A percentile compares a stretch with the other conserved stretches of the same genome.
phyloP scores from a whole-genome alignment of 37 sponge, comb jelly and placozoan genomes.

The Sycon ciliatum region DNA sequence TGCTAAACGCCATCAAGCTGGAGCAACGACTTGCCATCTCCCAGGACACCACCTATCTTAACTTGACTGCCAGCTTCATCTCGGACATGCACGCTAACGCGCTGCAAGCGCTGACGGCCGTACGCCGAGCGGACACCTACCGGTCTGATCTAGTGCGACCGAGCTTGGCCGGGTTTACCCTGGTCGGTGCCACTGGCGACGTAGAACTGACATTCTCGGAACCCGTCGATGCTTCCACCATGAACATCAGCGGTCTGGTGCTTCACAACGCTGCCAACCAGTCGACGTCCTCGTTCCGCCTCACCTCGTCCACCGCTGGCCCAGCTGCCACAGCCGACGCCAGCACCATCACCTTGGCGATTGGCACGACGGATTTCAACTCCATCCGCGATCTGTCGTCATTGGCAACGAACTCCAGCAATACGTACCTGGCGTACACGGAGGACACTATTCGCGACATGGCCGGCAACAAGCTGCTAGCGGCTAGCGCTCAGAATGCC shows the following conservation, averaged over 20 bases:
- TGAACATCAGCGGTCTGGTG: too few species aligned
- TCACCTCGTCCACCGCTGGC: too few species aligned
- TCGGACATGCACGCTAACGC: constrained; percentile 36
- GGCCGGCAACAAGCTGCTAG: constrained; percentile 39
- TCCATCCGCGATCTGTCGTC: too few species aligned
- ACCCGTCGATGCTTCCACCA: constrained; percentile 55
- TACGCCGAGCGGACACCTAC: constrained; percentile 32
- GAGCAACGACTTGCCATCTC: constrained; percentile 33
- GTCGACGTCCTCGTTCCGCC: too few species aligned
- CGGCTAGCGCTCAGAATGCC: constrained; percentile 15
- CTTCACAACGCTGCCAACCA: too few species aligned
- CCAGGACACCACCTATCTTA: constrained; percentile 40
- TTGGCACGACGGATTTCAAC: too few species aligned
- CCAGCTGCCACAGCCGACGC: neutral
- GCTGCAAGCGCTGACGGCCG: constrained; percentile 23
- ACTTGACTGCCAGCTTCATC: constrained; percentile 43
- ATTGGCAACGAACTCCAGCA: constrained; percentile 49
- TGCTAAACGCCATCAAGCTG: constrained; percentile 51
- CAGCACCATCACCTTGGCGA: neutral
- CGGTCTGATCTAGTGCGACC: constrained; percentile 45
- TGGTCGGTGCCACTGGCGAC: constrained; percentile 20
- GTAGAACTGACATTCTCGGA: constrained; percentile 68
- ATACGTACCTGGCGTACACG: constrained; percentile 47
- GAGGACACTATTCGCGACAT: constrained; percentile 50
- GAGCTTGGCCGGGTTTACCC: constrained; percentile 19